phyloP scores from a whole-genome alignment of 2,888 invertebrate genomes.

The Campoplex capitator region DNA sequence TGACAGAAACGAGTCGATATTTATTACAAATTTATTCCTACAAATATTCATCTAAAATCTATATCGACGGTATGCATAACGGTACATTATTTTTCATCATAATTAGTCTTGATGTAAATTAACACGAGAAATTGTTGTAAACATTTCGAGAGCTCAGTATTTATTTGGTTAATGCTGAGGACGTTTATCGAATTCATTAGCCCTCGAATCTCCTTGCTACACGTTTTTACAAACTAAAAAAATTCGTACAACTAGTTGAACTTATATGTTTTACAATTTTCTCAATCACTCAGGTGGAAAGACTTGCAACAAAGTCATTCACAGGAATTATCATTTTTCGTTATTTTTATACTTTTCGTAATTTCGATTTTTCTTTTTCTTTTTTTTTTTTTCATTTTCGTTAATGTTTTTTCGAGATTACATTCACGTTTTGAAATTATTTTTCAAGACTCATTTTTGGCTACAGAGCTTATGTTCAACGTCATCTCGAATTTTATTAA shows the following conservation, averaged over 20 bases:
- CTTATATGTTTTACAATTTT: neutral
- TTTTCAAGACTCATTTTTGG: neutral
- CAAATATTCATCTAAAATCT: neutral
- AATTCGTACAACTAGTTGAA: neutral
- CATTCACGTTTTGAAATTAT: neutral
- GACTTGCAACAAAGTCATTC: neutral
- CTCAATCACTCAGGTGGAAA: neutral
- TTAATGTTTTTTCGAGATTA: neutral
- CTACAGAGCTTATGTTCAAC: too few species aligned
- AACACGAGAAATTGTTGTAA: neutral
- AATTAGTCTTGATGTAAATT: neutral
- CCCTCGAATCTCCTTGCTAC: neutral
- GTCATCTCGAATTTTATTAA: too few species aligned
- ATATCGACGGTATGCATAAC: neutral
- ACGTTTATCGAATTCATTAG: neutral
- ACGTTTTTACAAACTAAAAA: neutral
- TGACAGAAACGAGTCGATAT: conserved; percentile 5
- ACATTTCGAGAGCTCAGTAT: neutral
- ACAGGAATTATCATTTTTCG: neutral
- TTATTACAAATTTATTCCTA: neutral
- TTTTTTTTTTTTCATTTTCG: neutral
- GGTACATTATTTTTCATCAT: too few species aligned
- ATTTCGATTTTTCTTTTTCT: neutral
- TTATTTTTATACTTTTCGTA: neutral
- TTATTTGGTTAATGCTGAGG: neutral